Base-by-base conservation (phyloP, 2,113 vertebrate species). In the Xiphorhynchus elegans region DNA sequence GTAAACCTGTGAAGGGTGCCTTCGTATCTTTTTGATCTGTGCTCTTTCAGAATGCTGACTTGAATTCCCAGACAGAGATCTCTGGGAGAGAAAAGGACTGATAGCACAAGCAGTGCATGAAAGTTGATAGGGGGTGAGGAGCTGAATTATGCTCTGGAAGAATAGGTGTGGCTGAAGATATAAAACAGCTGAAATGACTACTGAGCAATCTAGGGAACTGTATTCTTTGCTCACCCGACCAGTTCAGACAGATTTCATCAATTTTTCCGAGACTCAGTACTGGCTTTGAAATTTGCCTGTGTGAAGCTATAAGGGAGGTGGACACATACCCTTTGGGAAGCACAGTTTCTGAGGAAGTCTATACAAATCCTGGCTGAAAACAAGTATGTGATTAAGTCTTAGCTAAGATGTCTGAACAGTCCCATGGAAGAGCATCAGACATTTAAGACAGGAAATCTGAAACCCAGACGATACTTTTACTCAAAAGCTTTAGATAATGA, bases 291-390 rank as follows among this genome's bases (percentile, higher is more conserved):
- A 33, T 37, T 77, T 70, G 25, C 42, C 12, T 50, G 9, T 17
- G 17, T 5, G 9, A 52, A 33, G 24, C 17, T 59, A 3, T 5
- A 25, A 63, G 1, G 4, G 15, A 80, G 5, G 59, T 60, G 19
- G 42, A 70, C 18, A 35, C 0, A 0, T 23, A 39, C 1, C 3
- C 9, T 13, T 12, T 11, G 17, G 26, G 11, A 76, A 90, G 17
- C 33, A 37, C 13, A 72, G 17, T 42, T 92, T 86, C 52, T 74
- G 33, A 17, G 67, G 10, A 80, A 77, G 31, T 26, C 20, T 47
- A 6, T n/a, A 46, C 7, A 68, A 29, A 28, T 68, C 77, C 35
- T 33, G 5, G 4, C 44, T 72, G 47, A 92, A 85, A 89, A 53
- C 4, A 80, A 93, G 84, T 23, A 39, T 6, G 8, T 9, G 10